Evolutionary conservation across 2,888 invertebrate species (phyloP).

Genomic region (Nomada hirtipes): DNA sequence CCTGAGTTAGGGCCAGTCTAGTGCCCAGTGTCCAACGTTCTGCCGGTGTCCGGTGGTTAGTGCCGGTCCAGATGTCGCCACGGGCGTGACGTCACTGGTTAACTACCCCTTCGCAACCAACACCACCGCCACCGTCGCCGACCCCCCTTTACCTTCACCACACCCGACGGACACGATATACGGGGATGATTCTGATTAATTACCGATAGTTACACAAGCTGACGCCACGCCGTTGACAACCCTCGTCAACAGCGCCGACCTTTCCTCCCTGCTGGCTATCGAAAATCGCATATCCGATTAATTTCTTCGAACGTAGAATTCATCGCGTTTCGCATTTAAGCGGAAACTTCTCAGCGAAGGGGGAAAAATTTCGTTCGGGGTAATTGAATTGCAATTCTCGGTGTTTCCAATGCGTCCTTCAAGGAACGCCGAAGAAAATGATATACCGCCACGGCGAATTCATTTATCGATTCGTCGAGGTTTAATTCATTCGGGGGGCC

Average conservation of each 20-base stretch:
- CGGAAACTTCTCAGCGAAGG: background rate
- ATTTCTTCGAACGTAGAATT: conserved; percentile 31
- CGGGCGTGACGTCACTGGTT: conserved; percentile 84
- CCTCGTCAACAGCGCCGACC: conserved; percentile 66
- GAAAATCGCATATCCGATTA: conserved; percentile 56
- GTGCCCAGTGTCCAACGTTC: conserved; percentile 75
- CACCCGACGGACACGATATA: conserved; percentile 77
- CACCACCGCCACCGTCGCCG: conserved; percentile 54
- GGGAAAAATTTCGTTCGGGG: background rate
- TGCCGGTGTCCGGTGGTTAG: conserved; percentile 78
- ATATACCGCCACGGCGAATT: conserved; percentile 39
- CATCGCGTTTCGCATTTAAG: background rate
- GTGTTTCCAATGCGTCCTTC: background rate
- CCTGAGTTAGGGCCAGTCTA: conserved; percentile 74
- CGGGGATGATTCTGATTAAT: conserved; percentile 84
- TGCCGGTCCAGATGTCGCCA: conserved; percentile 83
- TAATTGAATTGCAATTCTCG: background rate
- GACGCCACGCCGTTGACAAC: conserved; percentile 80
- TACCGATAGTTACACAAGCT: conserved; percentile 84
- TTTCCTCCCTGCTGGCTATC: conserved; percentile 46
- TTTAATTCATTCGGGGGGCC: conserved; percentile 68
- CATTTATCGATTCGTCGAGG: conserved; percentile 70
- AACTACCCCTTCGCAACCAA: conserved; percentile 79
- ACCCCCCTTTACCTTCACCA: conserved; percentile 46
- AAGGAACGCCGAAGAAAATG: background rate